These are phyloP conservation scores for Pelochelys cantorii DNA, from an alignment of 2,797 vertebrate genomes.

Conservation along the genomic window DNA sequence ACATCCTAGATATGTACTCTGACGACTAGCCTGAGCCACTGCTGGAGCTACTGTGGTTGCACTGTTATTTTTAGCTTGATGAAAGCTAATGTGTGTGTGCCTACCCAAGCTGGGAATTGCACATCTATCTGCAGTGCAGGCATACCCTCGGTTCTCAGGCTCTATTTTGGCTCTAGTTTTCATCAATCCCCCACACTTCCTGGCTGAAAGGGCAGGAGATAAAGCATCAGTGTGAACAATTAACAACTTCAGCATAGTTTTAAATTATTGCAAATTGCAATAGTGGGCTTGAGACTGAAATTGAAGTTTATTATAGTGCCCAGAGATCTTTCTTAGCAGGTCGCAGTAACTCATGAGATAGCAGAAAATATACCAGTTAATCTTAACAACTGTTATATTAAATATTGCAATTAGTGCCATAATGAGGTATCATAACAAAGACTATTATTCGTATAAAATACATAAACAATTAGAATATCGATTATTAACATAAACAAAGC, in stretches of 20 bases:
- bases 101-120: neutral
- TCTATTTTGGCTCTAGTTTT: neutral
- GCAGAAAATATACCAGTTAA: neutral
- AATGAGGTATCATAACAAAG: neutral
- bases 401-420: neutral
- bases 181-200: neutral
- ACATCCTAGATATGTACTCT: neutral
- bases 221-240: neutral
- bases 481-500: neutral
- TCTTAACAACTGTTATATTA: neutral
- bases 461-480: neutral
- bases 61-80: neutral
- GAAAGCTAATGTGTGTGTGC: neutral
- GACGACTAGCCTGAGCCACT: neutral
- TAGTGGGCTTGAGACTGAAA: neutral
- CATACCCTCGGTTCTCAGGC: neutral
- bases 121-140: neutral
- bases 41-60: neutral
- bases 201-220: neutral
- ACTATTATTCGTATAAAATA: neutral
- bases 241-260: neutral
- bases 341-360: slow-evolving; percentile 13
- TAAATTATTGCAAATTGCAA: neutral
- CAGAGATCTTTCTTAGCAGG: rapidly evolving
- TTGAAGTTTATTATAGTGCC: neutral